These are phyloP conservation scores for Patella ulyssiponensis DNA, from an alignment of 2,888 invertebrate genomes.

Conservation along the genomic window DNA sequence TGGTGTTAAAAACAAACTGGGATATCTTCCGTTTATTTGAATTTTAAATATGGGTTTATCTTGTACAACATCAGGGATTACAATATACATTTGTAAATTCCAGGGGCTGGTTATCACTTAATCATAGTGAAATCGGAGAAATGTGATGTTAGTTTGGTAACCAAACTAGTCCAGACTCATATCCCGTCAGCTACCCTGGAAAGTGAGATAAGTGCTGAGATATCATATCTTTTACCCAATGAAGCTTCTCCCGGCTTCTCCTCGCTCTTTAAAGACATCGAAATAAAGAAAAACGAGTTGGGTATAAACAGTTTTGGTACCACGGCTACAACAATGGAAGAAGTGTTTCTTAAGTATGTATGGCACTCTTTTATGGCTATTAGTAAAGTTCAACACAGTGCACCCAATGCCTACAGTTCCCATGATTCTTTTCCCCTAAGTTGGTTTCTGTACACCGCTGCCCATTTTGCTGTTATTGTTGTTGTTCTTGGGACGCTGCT, in stretches of 20 bases:
- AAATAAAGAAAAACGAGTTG: conserved; percentile 72
- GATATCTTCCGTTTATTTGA: not conserved
- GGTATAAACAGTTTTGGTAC: conserved; percentile 86
- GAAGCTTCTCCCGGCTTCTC: conserved; percentile 56
- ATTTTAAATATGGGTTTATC: not conserved
- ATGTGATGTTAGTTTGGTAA: conserved; percentile 75
- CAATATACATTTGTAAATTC: conserved; percentile 15
- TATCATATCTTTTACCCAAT: conserved; percentile 63
- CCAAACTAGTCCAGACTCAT: conserved; percentile 77
- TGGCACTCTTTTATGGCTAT: not conserved
- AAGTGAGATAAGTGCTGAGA: conserved; percentile 70
- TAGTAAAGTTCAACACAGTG: not conserved
- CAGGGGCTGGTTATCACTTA: conserved; percentile 86
- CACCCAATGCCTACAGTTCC: too few species aligned
- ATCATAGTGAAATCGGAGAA: conserved; percentile 77
- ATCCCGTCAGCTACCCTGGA: conserved; percentile 79
- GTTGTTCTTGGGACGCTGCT: too few species aligned
- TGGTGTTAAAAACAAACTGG: too few species aligned
- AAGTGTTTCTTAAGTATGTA: conserved; percentile 77
- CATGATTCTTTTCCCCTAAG: too few species aligned
- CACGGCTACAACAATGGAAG: conserved; percentile 88
- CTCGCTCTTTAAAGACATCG: conserved; percentile 56
- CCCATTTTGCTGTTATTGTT: too few species aligned
- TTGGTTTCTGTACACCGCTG: too few species aligned
- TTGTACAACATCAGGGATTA: not conserved